Evolutionary conservation across 92 coral and sea anemone species (phyloP).

Genomic region (Heliopora coerulea): DNA sequence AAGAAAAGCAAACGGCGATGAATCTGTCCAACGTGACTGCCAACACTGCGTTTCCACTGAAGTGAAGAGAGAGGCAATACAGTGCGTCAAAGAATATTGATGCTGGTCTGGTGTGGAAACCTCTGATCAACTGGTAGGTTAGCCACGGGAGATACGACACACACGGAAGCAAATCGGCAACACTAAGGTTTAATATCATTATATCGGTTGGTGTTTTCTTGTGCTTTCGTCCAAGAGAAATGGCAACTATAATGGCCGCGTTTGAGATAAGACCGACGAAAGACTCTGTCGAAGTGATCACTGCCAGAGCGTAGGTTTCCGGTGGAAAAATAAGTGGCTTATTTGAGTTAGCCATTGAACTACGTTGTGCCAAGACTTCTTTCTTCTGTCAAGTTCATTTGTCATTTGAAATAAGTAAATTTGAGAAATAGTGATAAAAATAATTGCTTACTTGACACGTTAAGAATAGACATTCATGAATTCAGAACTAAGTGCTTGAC

Average conservation of each 20-base stretch:
- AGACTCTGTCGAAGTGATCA: neutral
- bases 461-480: too few species aligned
- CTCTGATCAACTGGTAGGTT: neutral
- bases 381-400: too few species aligned
- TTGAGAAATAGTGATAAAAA: too few species aligned
- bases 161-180: neutral
- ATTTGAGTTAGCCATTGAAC: too few species aligned
- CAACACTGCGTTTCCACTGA: neutral
- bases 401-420: too few species aligned
- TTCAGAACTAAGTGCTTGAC: too few species aligned
- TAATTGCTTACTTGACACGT: too few species aligned
- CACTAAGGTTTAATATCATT: neutral
- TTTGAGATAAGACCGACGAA: neutral
- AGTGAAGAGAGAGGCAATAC: neutral
- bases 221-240: neutral
- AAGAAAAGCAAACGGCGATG: neutral
- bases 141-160: neutral
- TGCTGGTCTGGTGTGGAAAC: neutral
- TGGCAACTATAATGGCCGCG: neutral
- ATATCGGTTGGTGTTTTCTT: neutral
- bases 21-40: neutral
- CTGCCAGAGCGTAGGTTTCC: neutral
- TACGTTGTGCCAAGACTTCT: too few species aligned
- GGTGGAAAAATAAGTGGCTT: neutral
- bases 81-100: neutral